Evolutionary conservation across 1,140 invertebrate species (phyloP), one percentile per base, ranked within the genome.

Genomic region (Sinella curviseta): DNA sequence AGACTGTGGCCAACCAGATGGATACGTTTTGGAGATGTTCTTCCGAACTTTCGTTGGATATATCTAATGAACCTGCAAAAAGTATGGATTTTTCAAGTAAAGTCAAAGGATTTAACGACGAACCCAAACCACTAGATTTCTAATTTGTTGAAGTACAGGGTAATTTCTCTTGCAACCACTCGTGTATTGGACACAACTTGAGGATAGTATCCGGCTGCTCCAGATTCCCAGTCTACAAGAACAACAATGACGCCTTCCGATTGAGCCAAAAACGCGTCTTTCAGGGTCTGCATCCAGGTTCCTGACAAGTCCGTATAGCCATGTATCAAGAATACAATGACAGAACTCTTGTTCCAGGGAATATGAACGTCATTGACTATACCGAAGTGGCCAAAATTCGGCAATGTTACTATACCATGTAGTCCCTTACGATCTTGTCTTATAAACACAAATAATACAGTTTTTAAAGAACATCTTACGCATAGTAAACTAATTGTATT

Each of bases 1-100:
- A 78, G 24, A n/a, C 77, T 78, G 67, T 78, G 77, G 36, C 77
- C 77, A 39, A 78, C 31, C 16, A 78, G 48, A 73, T 78, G 77
- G 26, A 78, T 73, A 24, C 54, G 14, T 26, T 65, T 65, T 8
- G 57, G 26, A 48, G 39, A 48, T 48, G 39, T 8, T 12, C 24
- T 34, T n/a, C 57, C 33, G 73, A 74, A 4, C 33, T 78, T 74
- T 78, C 77, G n/a, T 39, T 70, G 55, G 1, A 73, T n/a, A 31
- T 78, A 74, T 12, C 36, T 67, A 17, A 78, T 28, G 73, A 78
- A 78, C 26, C 77, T 78, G 24, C 60, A 36, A 73, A 31, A 77
- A 0, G 0, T 33, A 39, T 30, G 1, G 30, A 33, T n/a, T 16
- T 65, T 65, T 17, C 20, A 48, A n/a, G n/a, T n/a, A n/a, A n/a